These are phyloP conservation scores for Thrips palmi DNA, from an alignment of 1,140 invertebrate species.

Conservation along the genomic window DNA sequence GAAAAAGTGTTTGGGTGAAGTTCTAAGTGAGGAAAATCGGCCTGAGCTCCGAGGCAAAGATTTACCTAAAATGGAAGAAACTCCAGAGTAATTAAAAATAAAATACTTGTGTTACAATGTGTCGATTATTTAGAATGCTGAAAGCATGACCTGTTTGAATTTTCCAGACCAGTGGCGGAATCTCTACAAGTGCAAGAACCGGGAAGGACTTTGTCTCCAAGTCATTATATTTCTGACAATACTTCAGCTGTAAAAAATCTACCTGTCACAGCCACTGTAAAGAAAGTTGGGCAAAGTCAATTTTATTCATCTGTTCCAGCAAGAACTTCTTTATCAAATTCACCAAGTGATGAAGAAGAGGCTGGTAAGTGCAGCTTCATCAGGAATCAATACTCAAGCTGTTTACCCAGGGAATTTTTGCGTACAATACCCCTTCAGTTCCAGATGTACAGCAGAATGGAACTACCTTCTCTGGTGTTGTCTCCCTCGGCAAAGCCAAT, in stretches of 20 bases:
- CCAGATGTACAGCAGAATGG: constrained; percentile 69
- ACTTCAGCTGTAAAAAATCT: constrained; percentile 10
- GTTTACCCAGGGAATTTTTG: neutral
- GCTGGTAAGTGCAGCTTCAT: neutral
- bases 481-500: constrained; percentile 80
- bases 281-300: constrained; percentile 12
- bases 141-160: no score
- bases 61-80: constrained; percentile 7
- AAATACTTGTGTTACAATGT: no score
- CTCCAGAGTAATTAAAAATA: no score
- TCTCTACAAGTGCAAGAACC: no score
- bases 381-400: no score
- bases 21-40: constrained; percentile 33
- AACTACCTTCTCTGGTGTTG: constrained; percentile 82
- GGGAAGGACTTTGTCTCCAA: no score
- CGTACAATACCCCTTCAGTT: constrained; percentile 27
- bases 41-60: neutral
- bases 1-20: constrained; percentile 51
- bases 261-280: constrained; percentile 10
- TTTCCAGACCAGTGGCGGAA: no score
- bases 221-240: no score
- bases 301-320: constrained; percentile 6
- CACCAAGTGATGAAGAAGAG: neutral
- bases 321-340: neutral
- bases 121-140: no score